Conservation (phyloP, 2,797 vertebrate species). For the Neostethus bicornis region DNA sequence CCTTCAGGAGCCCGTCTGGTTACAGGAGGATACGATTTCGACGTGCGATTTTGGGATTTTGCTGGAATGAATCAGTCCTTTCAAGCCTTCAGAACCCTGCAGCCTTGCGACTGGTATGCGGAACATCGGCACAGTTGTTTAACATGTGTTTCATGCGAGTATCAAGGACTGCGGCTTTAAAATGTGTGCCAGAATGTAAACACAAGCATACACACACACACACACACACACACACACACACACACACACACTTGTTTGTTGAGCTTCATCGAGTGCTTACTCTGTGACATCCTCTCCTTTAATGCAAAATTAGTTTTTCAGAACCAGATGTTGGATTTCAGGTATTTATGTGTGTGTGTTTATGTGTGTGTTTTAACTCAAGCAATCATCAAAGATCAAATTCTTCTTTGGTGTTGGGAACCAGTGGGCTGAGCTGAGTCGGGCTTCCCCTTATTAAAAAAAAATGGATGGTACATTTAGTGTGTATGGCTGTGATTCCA, state of each 20-base stretch:
- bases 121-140: constrained; percentile 54
- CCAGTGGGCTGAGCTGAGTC: constrained; percentile 65
- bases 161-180: constrained; percentile 32
- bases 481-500: constrained; percentile 57
- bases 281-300: constrained; percentile 56
- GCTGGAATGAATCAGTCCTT: constrained; percentile 96
- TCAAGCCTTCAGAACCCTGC: constrained; percentile 92
- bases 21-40: constrained; percentile 94
- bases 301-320: constrained; percentile 61
- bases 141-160: constrained; percentile 56
- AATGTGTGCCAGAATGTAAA: constrained; percentile 42
- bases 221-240: constrained; percentile 35
- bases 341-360: constrained; percentile 48
- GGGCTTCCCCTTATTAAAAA: constrained; percentile 61
- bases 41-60: constrained; percentile 98
- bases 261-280: constrained; percentile 53
- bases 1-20: constrained; percentile 95
- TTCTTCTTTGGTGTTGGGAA: constrained; percentile 67
- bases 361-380: constrained; percentile 61
- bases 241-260: constrained; percentile 44
- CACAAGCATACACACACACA: constrained; percentile 38
- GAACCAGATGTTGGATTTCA: constrained; percentile 63
- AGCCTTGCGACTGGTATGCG: constrained; percentile 93
- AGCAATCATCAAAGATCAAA: constrained; percentile 58
- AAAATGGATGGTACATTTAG: constrained; percentile 71